Evolutionary conservation across 2,113 vertebrate species (phyloP).

Genomic region (Stigmatopora nigra): DNA sequence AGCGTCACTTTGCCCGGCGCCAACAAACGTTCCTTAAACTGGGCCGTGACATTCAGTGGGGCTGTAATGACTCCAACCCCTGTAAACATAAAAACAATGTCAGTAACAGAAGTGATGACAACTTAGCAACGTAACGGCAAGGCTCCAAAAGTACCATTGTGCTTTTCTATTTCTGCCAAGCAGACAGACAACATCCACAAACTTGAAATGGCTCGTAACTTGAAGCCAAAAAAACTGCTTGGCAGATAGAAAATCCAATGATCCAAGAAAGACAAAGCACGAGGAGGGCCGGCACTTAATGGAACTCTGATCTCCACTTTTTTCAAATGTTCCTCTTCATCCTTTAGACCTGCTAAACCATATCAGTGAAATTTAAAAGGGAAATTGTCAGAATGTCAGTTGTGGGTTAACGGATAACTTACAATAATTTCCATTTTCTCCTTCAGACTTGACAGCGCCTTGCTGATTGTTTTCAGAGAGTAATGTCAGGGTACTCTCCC

Average conservation of each 20-base stretch:
- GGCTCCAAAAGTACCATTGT: slow-evolving; percentile 42
- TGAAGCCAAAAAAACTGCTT: slow-evolving; percentile 29
- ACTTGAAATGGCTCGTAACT: slow-evolving; percentile 2
- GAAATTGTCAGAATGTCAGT: no score
- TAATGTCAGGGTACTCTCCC: slow-evolving; percentile 61
- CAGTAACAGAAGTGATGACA: neutral
- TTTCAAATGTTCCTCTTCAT: slow-evolving; percentile 19
- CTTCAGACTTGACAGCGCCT: neutral
- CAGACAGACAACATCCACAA: slow-evolving; percentile 66
- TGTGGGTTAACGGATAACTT: neutral
- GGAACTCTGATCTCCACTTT: slow-evolving; percentile 41
- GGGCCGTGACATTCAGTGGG: slow-evolving; percentile 42
- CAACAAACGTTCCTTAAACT: slow-evolving; percentile 44
- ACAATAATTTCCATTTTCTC: neutral
- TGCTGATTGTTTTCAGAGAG: slow-evolving; percentile 41
- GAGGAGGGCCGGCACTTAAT: slow-evolving; percentile 17
- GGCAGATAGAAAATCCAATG: slow-evolving; percentile 29
- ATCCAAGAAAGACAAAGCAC: slow-evolving; percentile 34
- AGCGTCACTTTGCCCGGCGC: slow-evolving; percentile 34
- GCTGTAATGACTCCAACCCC: slow-evolving; percentile 54
- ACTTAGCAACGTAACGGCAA: neutral
- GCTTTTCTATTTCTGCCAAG: slow-evolving; percentile 66
- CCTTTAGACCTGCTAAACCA: slow-evolving; percentile 14
- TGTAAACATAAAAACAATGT: slow-evolving; percentile 20
- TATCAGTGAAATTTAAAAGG: neutral